phyloP scores from a whole-genome alignment of 2,113 vertebrate genomes.

The Pseudolaguvia tuberculata region DNA sequence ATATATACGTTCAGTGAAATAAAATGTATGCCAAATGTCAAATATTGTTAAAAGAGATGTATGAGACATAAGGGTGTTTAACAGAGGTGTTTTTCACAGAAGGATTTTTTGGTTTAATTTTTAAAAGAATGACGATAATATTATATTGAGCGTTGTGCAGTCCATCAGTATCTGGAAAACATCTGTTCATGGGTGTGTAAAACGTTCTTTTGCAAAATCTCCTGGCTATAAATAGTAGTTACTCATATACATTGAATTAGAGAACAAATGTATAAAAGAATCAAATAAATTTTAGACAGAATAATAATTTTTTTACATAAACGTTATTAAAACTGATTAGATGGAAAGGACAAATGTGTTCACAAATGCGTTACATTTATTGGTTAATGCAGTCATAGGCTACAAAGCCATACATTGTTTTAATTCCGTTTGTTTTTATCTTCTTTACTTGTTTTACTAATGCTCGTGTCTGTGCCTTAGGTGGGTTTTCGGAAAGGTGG shows the following conservation, averaged over 20 bases:
- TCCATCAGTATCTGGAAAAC: conserved; percentile 15
- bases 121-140: background rate
- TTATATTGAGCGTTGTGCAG: background rate
- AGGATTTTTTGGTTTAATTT: background rate
- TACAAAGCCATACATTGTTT: too few relatives aligned
- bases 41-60: background rate
- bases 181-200: background rate
- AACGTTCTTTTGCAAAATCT: background rate
- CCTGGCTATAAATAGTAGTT: background rate
- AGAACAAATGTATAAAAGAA: background rate
- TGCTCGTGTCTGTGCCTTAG: conserved; percentile 58
- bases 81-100: background rate
- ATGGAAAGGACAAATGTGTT: too few relatives aligned
- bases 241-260: background rate
- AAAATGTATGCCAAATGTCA: background rate
- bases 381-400: too few relatives aligned
- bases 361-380: too few relatives aligned
- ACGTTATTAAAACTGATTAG: too few relatives aligned
- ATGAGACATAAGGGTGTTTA: too few relatives aligned
- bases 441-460: background rate
- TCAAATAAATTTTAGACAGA: background rate
- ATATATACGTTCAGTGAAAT: background rate
- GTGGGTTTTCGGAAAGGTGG: conserved; percentile 85
- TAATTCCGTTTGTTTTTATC: too few relatives aligned
- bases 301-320: too few relatives aligned